phyloP scores from a whole-genome alignment of 2,888 invertebrate genomes.

The Yponomeuta malinellus region DNA sequence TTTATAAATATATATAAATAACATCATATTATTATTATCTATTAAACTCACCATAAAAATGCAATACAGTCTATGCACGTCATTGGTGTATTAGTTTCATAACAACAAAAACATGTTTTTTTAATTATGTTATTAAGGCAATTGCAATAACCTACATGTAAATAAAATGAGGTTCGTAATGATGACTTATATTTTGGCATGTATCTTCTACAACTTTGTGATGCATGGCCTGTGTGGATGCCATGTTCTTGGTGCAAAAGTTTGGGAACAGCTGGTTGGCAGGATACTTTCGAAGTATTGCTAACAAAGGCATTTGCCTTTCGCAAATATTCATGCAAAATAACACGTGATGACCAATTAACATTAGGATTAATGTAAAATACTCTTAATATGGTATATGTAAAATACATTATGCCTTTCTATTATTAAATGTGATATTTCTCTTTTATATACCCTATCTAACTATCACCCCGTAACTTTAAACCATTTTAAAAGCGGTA shows the following conservation, averaged over 20 bases:
- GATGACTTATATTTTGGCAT: slow-evolving; percentile 35
- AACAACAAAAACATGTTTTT: slow-evolving; percentile 20
- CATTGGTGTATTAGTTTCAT: slow-evolving; percentile 51
- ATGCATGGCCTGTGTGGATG: slow-evolving; percentile 16
- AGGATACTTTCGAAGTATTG: not conserved
- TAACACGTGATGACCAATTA: not conserved
- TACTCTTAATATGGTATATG: slow-evolving; percentile 5
- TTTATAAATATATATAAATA: not conserved
- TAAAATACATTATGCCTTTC: slow-evolving; percentile 60
- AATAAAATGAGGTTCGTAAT: slow-evolving; percentile 60
- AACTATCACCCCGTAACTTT: slow-evolving; percentile 50
- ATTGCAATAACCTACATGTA: slow-evolving; percentile 54
- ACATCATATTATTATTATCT: not conserved
- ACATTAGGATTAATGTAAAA: not conserved
- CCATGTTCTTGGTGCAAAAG: slow-evolving; percentile 13
- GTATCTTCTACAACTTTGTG: slow-evolving; percentile 17
- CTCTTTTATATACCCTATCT: slow-evolving; percentile 27
- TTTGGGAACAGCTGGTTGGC: not conserved
- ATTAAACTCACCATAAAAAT: slow-evolving; percentile 56
- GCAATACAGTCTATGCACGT: slow-evolving; percentile 65
- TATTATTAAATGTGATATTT: slow-evolving; percentile 48
- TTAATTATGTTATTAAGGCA: slow-evolving; percentile 57
- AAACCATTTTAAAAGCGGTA: slow-evolving; percentile 56
- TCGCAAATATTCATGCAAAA: slow-evolving; percentile 4
- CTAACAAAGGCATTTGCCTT: not conserved